phyloP scores from a whole-genome alignment of 2,797 vertebrate species.

The Podarcis siculus region DNA sequence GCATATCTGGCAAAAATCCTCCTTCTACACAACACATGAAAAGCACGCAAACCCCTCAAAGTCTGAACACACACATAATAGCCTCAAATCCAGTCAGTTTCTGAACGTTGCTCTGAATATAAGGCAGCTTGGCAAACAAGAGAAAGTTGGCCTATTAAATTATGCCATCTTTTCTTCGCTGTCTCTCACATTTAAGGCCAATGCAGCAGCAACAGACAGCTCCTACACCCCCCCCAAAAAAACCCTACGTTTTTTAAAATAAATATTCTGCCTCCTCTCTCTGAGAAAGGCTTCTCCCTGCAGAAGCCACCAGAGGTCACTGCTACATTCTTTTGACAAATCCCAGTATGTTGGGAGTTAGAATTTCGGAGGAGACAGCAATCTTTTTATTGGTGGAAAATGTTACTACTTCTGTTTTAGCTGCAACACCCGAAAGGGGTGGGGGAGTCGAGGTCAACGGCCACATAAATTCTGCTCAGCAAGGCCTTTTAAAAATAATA shows the following conservation, averaged over 20 bases:
- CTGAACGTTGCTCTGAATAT: neutral
- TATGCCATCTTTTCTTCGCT: neutral
- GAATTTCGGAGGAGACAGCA: neutral
- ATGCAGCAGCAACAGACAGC: neutral
- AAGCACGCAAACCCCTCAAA: neutral
- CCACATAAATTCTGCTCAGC: neutral
- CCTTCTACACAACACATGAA: neutral
- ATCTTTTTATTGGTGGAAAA: constrained; percentile 30
- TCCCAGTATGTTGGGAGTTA: constrained; percentile 9
- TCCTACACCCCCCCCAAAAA: neutral
- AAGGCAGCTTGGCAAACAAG: neutral
- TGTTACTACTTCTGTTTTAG: constrained; percentile 11
- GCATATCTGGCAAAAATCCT: neutral
- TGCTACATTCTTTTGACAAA: constrained; percentile 60
- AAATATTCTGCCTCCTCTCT: neutral
- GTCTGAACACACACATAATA: neutral
- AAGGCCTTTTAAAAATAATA: neutral
- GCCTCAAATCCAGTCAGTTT: neutral
- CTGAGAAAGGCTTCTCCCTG: constrained; percentile 36
- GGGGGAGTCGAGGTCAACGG: neutral
- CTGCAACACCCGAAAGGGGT: constrained; percentile 4
- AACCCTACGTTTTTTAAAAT: neutral
- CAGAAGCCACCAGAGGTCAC: constrained; percentile 75
- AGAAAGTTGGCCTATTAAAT: neutral
- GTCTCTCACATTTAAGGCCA: neutral